phyloP scores from a whole-genome alignment of 2,113 vertebrate species.

The Rhodinocichla rosea region DNA sequence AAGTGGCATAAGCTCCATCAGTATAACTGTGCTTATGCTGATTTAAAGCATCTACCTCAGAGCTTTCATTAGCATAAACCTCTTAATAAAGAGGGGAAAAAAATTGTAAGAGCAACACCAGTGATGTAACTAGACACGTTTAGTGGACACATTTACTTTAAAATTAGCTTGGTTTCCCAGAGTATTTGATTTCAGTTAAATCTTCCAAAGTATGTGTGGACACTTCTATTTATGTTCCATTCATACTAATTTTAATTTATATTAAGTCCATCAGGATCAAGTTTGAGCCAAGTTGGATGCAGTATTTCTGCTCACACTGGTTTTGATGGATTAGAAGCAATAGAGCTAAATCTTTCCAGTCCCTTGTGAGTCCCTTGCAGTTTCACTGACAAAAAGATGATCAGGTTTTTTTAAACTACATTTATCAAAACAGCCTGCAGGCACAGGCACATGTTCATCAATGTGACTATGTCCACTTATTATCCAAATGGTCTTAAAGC shows the following conservation, averaged over 20 bases:
- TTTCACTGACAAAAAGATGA: neutral
- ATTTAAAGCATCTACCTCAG: neutral
- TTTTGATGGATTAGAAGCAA: conserved; percentile 15
- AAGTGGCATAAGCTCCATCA: neutral
- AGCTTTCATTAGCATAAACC: conserved; percentile 5
- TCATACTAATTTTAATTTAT: conserved; percentile 2
- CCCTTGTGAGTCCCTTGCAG: neutral
- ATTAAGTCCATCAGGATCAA: conserved; percentile 23
- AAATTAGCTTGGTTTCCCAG: neutral
- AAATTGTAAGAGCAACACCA: neutral
- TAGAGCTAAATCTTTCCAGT: neutral
- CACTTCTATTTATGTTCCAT: conserved; percentile 26
- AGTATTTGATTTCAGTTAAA: neutral
- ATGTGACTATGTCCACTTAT: neutral
- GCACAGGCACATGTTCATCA: neutral
- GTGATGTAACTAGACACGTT: neutral
- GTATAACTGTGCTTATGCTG: neutral
- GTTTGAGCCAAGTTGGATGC: neutral
- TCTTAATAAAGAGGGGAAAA: neutral
- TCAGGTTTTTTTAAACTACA: neutral
- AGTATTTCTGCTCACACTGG: neutral
- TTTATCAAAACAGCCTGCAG: neutral
- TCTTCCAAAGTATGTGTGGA: neutral
- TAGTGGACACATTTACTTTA: neutral
- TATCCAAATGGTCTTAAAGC: neutral